These are phyloP conservation scores for Fundulus diaphanus DNA, from an alignment of 2,797 vertebrate species.

Conservation along the genomic window DNA sequence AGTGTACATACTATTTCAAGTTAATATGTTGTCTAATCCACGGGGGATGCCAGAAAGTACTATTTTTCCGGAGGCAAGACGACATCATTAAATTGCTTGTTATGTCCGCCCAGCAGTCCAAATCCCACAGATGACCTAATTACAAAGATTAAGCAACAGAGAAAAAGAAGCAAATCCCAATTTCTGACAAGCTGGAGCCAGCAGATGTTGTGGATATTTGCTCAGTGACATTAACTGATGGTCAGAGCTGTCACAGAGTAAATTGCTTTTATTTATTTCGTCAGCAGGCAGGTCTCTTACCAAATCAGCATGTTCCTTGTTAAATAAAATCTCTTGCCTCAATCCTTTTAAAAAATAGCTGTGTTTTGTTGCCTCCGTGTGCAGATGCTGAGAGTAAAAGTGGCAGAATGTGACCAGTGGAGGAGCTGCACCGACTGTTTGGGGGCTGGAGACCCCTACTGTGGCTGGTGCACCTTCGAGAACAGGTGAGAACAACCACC, in stretches of 20 bases:
- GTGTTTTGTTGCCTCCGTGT: conserved; percentile 7
- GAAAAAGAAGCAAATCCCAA: neutral
- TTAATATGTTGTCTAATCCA: neutral
- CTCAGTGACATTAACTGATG: conserved; percentile 5
- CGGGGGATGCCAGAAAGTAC: neutral
- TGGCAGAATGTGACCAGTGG: conserved; percentile 88
- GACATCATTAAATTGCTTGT: conserved; percentile 13
- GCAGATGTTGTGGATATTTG: conserved; percentile 2
- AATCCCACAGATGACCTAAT: conserved; percentile 11
- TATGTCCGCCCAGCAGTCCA: conserved; percentile 6
- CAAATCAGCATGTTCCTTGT: neutral
- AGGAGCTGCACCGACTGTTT: conserved; percentile 88
- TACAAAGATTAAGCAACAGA: conserved; percentile 3
- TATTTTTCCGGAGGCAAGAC: neutral
- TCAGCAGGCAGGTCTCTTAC: neutral
- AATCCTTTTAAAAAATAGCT: neutral
- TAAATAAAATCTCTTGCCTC: conserved; percentile 9
- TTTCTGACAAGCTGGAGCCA: neutral
- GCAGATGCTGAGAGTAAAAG: conserved; percentile 91
- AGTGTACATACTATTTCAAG: neutral
- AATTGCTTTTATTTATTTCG: conserved; percentile 9
- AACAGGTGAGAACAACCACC: conserved; percentile 83
- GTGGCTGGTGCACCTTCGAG: conserved; percentile 96
- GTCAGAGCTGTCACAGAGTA: conserved; percentile 5
- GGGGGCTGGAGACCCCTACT: conserved; percentile 89